These are phyloP conservation scores for Laupala kohalensis DNA, from an alignment of 1,140 invertebrate genomes.

Conservation along the genomic window DNA sequence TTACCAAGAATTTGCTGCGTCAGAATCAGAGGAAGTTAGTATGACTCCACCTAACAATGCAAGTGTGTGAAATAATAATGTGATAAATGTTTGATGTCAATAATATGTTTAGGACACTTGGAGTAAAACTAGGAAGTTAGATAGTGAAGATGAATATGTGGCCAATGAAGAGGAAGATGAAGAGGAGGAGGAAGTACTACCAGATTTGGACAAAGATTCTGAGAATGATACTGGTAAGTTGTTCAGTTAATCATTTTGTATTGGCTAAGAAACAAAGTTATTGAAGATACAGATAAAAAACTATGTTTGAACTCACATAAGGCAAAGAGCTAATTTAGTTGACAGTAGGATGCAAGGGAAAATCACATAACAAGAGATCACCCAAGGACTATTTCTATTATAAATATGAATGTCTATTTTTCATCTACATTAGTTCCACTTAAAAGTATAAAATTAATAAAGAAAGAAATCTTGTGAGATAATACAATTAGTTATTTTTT, in stretches of 20 bases:
- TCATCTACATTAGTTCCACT: no score
- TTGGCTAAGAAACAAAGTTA: not conserved
- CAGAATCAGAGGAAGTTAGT: slow-evolving; percentile 47
- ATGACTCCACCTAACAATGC: no score
- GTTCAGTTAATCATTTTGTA: not conserved
- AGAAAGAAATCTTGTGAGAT: no score
- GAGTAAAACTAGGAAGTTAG: slow-evolving; percentile 16
- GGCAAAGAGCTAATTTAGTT: no score
- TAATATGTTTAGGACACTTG: not conserved
- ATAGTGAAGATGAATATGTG: slow-evolving; percentile 41
- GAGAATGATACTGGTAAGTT: slow-evolving; percentile 31
- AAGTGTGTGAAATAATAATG: no score
- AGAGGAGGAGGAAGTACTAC: slow-evolving; percentile 24
- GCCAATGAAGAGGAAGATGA: slow-evolving; percentile 21
- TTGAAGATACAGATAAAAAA: not conserved
- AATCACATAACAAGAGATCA: no score
- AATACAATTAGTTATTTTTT: not conserved
- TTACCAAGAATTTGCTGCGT: slow-evolving; percentile 50
- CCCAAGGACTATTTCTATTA: no score
- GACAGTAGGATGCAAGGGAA: no score
- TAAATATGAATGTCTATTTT: no score
- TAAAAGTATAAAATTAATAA: no score
- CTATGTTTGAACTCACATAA: no score
- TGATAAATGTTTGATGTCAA: no score
- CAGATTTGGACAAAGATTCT: slow-evolving; percentile 25